Percentiles rank a stretch among this genome's conserved stretches.
Evolutionary conservation across 2,888 invertebrate genomes (phyloP).

Genomic region (Odontocerum albicorne): DNA sequence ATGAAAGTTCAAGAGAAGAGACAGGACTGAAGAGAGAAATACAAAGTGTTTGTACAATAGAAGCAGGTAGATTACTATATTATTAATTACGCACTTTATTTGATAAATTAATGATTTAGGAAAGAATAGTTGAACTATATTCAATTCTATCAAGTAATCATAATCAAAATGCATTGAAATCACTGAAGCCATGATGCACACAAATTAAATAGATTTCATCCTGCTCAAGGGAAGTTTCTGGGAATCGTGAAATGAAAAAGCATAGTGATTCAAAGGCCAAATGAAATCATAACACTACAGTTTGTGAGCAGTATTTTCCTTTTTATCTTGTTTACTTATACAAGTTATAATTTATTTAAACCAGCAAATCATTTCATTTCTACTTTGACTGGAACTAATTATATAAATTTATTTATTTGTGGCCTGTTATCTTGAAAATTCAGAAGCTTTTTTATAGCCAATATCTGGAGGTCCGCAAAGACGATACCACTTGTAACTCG

Average conservation of each 20-base stretch:
- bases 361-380: too few relatives aligned
- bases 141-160: conserved; percentile 16
- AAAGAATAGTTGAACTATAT: conserved; percentile 19
- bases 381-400: too few relatives aligned
- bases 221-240: conserved; percentile 25
- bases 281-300: conserved; percentile 30
- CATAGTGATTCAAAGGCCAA: conserved; percentile 31
- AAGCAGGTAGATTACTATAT: conserved; percentile 26
- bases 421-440: conserved; percentile 6
- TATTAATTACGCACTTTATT: conserved; percentile 11
- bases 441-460: conserved; percentile 26
- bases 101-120: conserved; percentile 1
- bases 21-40: conserved; percentile 18
- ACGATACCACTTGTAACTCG: conserved; percentile 34
- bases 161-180: conserved; percentile 32
- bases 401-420: too few relatives aligned
- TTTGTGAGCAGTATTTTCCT: neutral
- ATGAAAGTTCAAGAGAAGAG: too few relatives aligned
- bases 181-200: conserved; percentile 37
- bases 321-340: neutral
- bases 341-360: too few relatives aligned
- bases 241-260: conserved; percentile 33
- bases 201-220: conserved; percentile 12
- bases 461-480: conserved; percentile 37
- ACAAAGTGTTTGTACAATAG: conserved; percentile 24